Percentiles rank a stretch among this genome's conserved stretches.
Conservation (phyloP, 2,888 invertebrate genomes). For the Ormyrus pomaceus region DNA sequence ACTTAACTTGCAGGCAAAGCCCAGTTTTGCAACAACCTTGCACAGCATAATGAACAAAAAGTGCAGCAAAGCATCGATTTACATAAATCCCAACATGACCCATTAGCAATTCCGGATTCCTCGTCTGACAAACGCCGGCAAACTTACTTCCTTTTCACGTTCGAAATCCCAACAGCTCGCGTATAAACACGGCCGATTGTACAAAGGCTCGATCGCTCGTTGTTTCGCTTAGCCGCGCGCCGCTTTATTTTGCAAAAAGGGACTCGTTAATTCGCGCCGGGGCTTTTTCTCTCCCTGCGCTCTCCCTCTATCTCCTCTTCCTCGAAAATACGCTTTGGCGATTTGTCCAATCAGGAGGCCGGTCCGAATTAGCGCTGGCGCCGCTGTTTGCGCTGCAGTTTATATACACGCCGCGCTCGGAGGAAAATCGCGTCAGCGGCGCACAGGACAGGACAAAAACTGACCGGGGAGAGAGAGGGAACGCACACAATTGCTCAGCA, state of each 20-base stretch:
- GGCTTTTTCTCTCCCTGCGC: conserved; percentile 51
- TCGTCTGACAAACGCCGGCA: no score
- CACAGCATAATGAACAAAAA: no score
- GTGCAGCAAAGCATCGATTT: no score
- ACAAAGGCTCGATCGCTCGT: background rate
- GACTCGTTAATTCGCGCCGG: conserved; percentile 35
- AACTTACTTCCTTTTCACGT: background rate
- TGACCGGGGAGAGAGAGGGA: background rate
- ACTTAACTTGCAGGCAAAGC: no score
- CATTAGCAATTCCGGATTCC: no score
- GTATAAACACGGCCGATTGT: background rate
- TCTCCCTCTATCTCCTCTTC: conserved; percentile 20
- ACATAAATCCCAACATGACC: no score
- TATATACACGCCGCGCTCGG: background rate
- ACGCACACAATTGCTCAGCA: background rate
- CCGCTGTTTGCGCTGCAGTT: conserved; percentile 33
- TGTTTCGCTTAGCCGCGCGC: background rate
- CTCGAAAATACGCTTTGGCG: conserved; percentile 65
- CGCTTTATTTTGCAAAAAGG: conserved; percentile 39
- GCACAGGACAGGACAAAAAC: background rate
- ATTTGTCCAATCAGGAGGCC: conserved; percentile 67
- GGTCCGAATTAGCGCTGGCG: conserved; percentile 65
- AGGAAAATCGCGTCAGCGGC: conserved; percentile 5
- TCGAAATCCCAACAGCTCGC: background rate
- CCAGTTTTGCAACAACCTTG: no score